phyloP scores from a whole-genome alignment of 2,888 invertebrate species.

The Dorcus hopei region DNA sequence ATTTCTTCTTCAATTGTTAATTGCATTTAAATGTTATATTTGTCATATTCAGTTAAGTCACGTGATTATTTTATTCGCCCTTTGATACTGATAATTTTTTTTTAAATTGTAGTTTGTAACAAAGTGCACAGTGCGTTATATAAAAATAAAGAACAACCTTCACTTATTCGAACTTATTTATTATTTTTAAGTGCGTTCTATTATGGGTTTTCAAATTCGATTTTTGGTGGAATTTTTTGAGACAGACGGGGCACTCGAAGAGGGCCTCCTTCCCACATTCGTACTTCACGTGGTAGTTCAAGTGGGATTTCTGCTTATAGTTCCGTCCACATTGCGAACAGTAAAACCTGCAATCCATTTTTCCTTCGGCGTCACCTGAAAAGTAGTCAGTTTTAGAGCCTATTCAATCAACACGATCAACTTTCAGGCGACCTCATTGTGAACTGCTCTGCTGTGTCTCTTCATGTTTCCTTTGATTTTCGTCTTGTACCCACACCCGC shows the following conservation, averaged over 20 bases:
- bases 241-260: neutral
- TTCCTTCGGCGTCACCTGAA: too few species aligned
- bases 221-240: neutral
- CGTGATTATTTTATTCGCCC: too few species aligned
- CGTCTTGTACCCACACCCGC: conserved; percentile 12
- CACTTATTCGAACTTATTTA: neutral
- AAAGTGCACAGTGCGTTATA: neutral
- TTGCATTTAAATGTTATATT: too few species aligned
- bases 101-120: too few species aligned
- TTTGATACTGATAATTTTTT: too few species aligned
- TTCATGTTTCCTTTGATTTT: conserved; percentile 14
- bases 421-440: neutral
- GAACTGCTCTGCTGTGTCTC: neutral
- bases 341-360: neutral
- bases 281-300: neutral
- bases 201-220: conserved; percentile 1
- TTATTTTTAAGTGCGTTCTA: neutral
- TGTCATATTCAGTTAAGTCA: too few species aligned
- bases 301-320: conserved; percentile 2
- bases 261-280: neutral
- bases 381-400: neutral
- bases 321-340: conserved; percentile 7
- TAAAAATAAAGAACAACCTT: neutral
- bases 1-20: too few species aligned
- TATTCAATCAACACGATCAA: neutral